Base-by-base conservation (phyloP, 2,888 invertebrate genomes). In the Carterocephalus palaemon region DNA sequence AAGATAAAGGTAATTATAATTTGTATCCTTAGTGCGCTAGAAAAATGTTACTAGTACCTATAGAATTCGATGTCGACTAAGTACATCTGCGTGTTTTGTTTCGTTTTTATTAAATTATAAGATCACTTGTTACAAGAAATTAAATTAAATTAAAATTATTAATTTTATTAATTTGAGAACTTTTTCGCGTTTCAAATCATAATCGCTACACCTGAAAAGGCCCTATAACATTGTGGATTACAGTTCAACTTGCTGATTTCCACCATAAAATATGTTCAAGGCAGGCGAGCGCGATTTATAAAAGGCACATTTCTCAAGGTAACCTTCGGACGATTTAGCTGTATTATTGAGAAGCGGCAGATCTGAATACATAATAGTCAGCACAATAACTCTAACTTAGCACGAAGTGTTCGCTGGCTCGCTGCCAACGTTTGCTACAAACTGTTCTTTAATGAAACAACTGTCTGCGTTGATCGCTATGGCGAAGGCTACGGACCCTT, bases 311-410 rank as follows among this genome's bases (percentile, higher is more conserved):
- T 43, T 36, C 43, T 43, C 43, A 36, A 43, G 43, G 43, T 43
- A 36, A 36, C 36, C 36, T 36, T 36, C 29, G 29, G 22, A 29
- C 43, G 12, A 43, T 43, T 43, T 43, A 36, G 36, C 43, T 29
- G 43, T 43, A 43, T 43, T 43, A 43, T 43, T 43, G 43, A 43
- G 36, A 36, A 43, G 43, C 43, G 43, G 36, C 43, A 43, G 36
- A 43, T 34, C 43, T 37, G n/a, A n/a, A n/a, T n/a, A 45, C 36
- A 37, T 45, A 45, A 45, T 37, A 36, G 43, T 37, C 22, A 29
- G 29, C 31, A 45, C 43, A 45, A 45, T 45, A 45, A 45, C 43
- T 45, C 43, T 43, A 37, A 37, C 43, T 43, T 36, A 43, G 36
- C 28, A 37, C 43, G 31, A 43, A 43, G 43, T 43, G 36, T 36